Base-by-base conservation (phyloP, 1,140 invertebrate species). In the Drosophila albomicans region DNA sequence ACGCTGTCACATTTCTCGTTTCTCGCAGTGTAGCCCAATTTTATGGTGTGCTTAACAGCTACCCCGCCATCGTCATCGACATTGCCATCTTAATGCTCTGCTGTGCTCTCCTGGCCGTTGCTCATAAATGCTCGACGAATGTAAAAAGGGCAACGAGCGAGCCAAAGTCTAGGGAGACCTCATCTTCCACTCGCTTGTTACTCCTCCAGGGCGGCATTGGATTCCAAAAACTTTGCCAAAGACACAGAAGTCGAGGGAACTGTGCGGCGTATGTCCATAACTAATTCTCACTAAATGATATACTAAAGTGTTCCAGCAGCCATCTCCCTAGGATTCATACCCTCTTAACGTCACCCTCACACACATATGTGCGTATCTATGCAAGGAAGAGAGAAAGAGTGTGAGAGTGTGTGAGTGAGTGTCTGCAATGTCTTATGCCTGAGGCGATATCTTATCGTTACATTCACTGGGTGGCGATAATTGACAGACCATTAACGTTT, bases 401-500 rank as follows among this genome's bases (percentile, higher is more conserved):
- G 20, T 35, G 10, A 13, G 30, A 43, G 48, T 59, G 41, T 43
- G 52, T 56, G 30, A 35, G 56, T 56, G 61, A 35, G 56, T 56
- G 61, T 70, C 49, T 69, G 67, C 65, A 67, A 67, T 78, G 82
- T 73, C 52, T 69, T 70, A 52, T 72, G 80, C 78, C 80, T 69
- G 74, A 59, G 54, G 78, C 65, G 81, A 89, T 88, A 89, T 88
- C 85, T 88, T 89, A 88, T 88, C 85, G 85, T 89, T 89, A 89
- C 84, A 85, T 87, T 81, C 75, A 88, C 85, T 89, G 85, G 85
- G 85, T 89, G 85, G 85, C 85, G 85, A 88, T 88, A 88, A 88
- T 88, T 88, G 85, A 88, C 85, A 88, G 85, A 89, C 85, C 85
- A 88, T 88, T 88, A 89, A 89, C 81, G 85, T 88, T 88, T 79